Evolutionary conservation across 1,140 invertebrate species (phyloP), one percentile per base, ranked within the genome.

Genomic region (Drosophila sechellia): DNA sequence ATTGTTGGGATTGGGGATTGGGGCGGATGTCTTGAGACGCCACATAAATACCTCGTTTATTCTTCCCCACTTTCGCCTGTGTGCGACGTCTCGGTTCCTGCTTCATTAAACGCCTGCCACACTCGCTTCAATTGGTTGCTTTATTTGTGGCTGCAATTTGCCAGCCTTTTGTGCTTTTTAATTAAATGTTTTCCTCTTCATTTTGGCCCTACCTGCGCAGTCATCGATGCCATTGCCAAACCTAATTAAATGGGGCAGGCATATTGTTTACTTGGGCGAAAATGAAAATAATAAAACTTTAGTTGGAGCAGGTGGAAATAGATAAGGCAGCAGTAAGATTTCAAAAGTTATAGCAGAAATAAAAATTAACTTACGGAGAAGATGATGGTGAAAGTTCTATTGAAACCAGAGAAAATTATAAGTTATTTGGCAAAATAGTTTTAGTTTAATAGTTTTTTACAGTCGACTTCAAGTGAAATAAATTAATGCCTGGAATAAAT

Each of bases 1-100:
- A 17, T 13, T 50, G 61, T 15, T 37, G 20, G 35, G 20, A 20
- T 11, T 22, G 25, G 25, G 46, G 3, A 31, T 50, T 59, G 45
- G 22, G 20, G 40, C 59, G 48, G 63, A 61, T 77, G 69, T 65
- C 77, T 81, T 75, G 64, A 70, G 70, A 54, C 63, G 75, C 84
- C 63, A 84, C 76, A 80, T 72, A 87, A 87, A 89, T 87, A 89
- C 84, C 83, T 87, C 83, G 83, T 87, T 86, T 86, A 83, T 76
- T 87, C 79, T 79, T 60, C 65, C 58, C 58, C 40, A 49, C 40
- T 57, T 55, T 71, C 60, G 70, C 48, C 75, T 72, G 81, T 70
- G 60, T 72, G 57, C 49, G 37, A 48, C 48, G 49, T 63, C 66
- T 31, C 66, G 54, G 42, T 77, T 74, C 54, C 63, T 54, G 70